phyloP scores from a whole-genome alignment of 1,140 invertebrate genomes.

The Laupala kohalensis region DNA sequence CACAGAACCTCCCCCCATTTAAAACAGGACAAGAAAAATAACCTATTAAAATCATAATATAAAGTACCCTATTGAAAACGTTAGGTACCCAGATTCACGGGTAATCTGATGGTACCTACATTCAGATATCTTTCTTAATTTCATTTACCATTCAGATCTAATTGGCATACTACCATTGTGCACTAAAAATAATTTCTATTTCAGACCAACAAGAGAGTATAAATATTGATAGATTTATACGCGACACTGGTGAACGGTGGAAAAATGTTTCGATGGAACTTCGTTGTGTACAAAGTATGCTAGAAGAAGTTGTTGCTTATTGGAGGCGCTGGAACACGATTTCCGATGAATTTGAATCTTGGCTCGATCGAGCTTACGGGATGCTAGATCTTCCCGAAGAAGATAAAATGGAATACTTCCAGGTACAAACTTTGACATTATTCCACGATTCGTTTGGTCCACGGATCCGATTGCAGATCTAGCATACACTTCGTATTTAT shows the following conservation, averaged over 20 bases:
- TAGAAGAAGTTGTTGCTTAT: slow-evolving; percentile 76
- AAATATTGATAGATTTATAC: slow-evolving; percentile 71
- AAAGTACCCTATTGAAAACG: no score
- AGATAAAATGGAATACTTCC: slow-evolving; percentile 66
- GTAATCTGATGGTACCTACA: no score
- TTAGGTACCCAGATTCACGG: no score
- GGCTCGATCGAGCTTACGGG: slow-evolving; percentile 66
- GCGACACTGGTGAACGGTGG: slow-evolving; percentile 77
- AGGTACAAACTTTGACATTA: slow-evolving; percentile 24
- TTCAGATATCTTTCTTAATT: no score
- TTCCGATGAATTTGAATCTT: slow-evolving; percentile 59
- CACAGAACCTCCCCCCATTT: no score
- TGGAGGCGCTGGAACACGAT: slow-evolving; percentile 72
- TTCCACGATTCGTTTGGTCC: no score
- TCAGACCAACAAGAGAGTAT: slow-evolving; percentile 58
- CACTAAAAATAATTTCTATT: no score
- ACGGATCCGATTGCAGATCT: no score
- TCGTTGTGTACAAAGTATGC: slow-evolving; percentile 72
- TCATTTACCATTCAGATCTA: no score
- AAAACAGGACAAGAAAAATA: no score
- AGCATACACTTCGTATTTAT: no score
- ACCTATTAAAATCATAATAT: no score
- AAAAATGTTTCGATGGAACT: slow-evolving; percentile 79
- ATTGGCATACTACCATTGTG: background rate
- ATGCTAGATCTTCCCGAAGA: slow-evolving; percentile 67